Evolutionary conservation across 2,797 vertebrate species (phyloP), one percentile per base, ranked within the genome.

Genomic region (Enteromius unitaeniatus): DNA sequence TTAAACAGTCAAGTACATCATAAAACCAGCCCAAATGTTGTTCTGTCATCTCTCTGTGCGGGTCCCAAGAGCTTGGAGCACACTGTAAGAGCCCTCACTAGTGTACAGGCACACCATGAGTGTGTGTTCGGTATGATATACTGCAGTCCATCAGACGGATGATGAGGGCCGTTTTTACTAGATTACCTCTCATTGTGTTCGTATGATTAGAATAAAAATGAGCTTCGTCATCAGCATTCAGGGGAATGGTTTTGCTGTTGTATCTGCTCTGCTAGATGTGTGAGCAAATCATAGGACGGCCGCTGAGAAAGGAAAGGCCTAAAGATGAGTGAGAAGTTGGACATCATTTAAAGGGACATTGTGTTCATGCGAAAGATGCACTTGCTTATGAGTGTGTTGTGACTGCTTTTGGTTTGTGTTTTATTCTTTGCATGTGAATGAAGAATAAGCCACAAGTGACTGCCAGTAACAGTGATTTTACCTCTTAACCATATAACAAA

Each of bases 21-120:
- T 70, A 80, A 70, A 80, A 40, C 78, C 49, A 55, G 65, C 15
- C 51, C 65, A 80, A 80, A 80, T 70, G 67, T 81, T 72, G 67
- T 81, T 60, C 37, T 21, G 2, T 37, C 65, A 42, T 65, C 65
- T 40, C 49, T 79, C 26, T 69, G 65, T 55, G 15, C 14, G 11
- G 3, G 6, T 70, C 78, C 78, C 34, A 10, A 28, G 47, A 69
- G 34, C 67, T 70, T 6, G 23, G 21, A 28, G 45, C 67, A 45
- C 67, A n/a, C 51, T 58, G 49, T 58, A 69, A 31, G 65, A 79
- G 78, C 62, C n/a, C 62, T 67, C 76, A 3, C 60, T 31, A 14
- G 58, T 64, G 60, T 47, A 14, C 23, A 49, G 76, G 9, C 8
- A 49, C 45, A 8, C 45, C 4, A 1, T 2, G 15, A 28, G 62